Evolutionary conservation across 1,140 invertebrate species (phyloP), one percentile per base, ranked within the genome.

Genomic region (Linepithema humile): DNA sequence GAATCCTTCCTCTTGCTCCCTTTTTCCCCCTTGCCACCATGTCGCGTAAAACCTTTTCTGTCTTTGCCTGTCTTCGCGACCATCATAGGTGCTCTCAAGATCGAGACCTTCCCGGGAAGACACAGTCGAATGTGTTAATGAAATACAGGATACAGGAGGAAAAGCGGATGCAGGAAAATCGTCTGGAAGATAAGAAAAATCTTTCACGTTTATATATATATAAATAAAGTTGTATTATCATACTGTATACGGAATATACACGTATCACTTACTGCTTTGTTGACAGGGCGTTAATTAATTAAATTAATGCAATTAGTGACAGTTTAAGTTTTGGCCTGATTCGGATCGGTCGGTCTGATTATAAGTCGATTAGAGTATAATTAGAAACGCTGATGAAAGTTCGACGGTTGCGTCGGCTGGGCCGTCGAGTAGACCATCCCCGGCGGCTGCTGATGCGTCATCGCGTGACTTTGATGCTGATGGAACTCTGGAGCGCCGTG

Each of bases 401-500:
- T 94, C 43, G 93, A 92, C 26, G 92, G 92, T 57, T 94, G 93
- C 17, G 93, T 94, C 32, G 93, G 93, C 69, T 94, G 94, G 10
- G 92, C 89, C 35, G 93, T 94, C 35, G 93, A 94, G 82, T 94
- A 94, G 45, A 94, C 94, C 94, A 94, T 94, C n/a, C 93, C 92
- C 0, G 90, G 92, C 35, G 93, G 93, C 78, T 94, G 94, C 74
- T 94, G 94, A 83, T 94, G 93, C 53, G 90, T 93, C 93, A 94
- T 94, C 6, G 93, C 88, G 80, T 94, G 94, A 82, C 88, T 94
- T 75, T 94, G 94, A 59, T 94, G 94, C 64, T 94, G 94, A 85
- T 94, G 94, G 88, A 94, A 94, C 84, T 94, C 94, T 9, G 94
- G 92, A 23, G 90, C 93, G n/a, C 93, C 94, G 20, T 95, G 95